Evolutionary conservation across 2,113 vertebrate genomes (phyloP), one percentile per base, ranked within the genome.

Genomic region (Lophius piscatorius): DNA sequence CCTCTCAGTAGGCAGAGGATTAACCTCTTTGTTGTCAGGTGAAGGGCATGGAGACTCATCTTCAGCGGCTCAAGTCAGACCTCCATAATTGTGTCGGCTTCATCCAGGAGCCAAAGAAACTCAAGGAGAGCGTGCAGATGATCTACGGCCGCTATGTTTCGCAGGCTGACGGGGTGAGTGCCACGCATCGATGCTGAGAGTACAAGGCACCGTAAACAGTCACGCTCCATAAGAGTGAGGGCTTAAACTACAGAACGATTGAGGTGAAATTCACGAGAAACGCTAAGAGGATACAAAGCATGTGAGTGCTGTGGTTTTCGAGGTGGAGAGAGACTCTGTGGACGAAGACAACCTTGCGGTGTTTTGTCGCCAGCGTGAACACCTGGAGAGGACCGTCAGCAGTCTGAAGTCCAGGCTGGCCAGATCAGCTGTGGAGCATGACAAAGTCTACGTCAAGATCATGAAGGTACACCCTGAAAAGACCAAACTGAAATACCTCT

Each of bases 11-110:
- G n/a, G n/a, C n/a, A n/a, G n/a, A n/a, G n/a, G n/a, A n/a, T n/a
- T n/a, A n/a, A n/a, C n/a, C n/a, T n/a, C n/a, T n/a, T n/a, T n/a
- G n/a, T n/a, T n/a, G n/a, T n/a, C 86, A 98, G 97, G 92, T 91
- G 40, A 88, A 89, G 46, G 76, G 92, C 52, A 58, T 93, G 68
- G 92, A 94, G 82, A 84, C 88, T 0, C 22, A 91, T 48, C 86
- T 96, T 38, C 91, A 86, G 33, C 80, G 92, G 52, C 93, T 99
- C 63, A 93, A 92, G 83, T 88, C 89, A 9, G 96, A 98, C 72
- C 91, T 99, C 50, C 87, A 96, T 68, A 85, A 83, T 48, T 96
- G 95, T 0, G 90, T 91, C 4, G 78, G 90, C 1, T 90, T 93
- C 57, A 93, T 97, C 83, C 93, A 95, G 23, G 94, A 98, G 1